phyloP scores from a whole-genome alignment of 2,113 vertebrate genomes.

The Hassar affinis region DNA sequence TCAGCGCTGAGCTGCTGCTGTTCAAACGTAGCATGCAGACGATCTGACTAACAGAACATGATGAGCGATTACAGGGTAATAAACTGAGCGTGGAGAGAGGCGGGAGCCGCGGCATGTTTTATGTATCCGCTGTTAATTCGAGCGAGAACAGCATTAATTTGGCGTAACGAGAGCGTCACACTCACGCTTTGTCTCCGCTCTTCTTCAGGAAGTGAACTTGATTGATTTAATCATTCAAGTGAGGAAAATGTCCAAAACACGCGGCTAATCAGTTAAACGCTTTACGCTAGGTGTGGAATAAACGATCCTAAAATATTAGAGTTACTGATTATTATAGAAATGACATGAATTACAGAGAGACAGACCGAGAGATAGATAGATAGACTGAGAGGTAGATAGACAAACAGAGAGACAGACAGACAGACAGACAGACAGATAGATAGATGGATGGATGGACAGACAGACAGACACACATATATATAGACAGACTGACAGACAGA shows the following conservation, averaged over 20 bases:
- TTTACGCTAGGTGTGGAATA: neutral
- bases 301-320: too few relatives aligned
- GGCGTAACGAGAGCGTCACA: slow-evolving; percentile 49
- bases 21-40: slow-evolving; percentile 53
- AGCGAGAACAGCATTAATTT: slow-evolving; percentile 64
- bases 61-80: slow-evolving; percentile 69
- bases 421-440: too few relatives aligned
- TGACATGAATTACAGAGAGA: too few relatives aligned
- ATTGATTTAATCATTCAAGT: neutral
- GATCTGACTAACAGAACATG: slow-evolving; percentile 66
- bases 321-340: neutral
- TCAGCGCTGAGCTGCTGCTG: slow-evolving; percentile 60
- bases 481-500: too few relatives aligned
- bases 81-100: slow-evolving; percentile 68
- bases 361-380: too few relatives aligned
- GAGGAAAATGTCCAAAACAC: neutral
- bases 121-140: slow-evolving; percentile 62
- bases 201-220: slow-evolving; percentile 33
- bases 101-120: slow-evolving; percentile 62
- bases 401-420: too few relatives aligned
- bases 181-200: slow-evolving; percentile 33
- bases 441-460: too few relatives aligned
- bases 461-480: too few relatives aligned
- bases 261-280: neutral
- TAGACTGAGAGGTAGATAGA: too few relatives aligned